Evolutionary conservation across 1,140 invertebrate species (phyloP).

Genomic region (Dendrolimus kikuchii): DNA sequence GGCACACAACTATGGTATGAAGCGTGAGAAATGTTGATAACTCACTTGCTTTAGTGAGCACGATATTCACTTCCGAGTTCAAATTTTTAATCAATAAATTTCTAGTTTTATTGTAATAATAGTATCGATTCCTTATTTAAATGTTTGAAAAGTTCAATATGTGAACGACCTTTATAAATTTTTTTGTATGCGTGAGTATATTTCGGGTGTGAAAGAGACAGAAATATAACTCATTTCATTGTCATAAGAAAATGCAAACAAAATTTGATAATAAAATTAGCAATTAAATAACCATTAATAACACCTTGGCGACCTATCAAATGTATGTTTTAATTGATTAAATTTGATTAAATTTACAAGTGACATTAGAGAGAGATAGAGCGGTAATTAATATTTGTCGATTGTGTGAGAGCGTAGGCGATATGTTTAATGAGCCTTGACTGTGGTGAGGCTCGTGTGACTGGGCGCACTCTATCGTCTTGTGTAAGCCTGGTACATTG

Average conservation of each 20-base stretch:
- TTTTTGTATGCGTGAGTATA: constrained; percentile 11
- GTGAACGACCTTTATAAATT: constrained; percentile 18
- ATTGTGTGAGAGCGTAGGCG: constrained; percentile 47
- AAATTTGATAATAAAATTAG: constrained; percentile 24
- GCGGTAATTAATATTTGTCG: constrained; percentile 38
- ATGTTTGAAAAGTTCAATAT: constrained; percentile 7
- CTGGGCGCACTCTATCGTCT: constrained; percentile 37
- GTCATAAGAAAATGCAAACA: constrained; percentile 6
- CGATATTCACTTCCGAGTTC: constrained; percentile 63
- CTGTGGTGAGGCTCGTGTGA: constrained; percentile 40
- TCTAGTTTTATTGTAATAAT: too few species aligned
- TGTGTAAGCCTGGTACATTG: constrained; percentile 60
- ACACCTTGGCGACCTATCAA: constrained; percentile 11
- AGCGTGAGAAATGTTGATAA: constrained; percentile 70
- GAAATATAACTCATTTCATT: constrained; percentile 6
- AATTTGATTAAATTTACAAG: constrained; percentile 19
- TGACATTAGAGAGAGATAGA: constrained; percentile 45
- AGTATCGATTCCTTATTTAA: constrained; percentile 15
- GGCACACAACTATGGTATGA: constrained; percentile 47
- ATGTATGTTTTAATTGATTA: neutral
- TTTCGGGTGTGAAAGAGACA: constrained; percentile 17
- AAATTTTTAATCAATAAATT: constrained; percentile 28
- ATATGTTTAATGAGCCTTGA: constrained; percentile 39
- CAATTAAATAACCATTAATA: constrained; percentile 13
- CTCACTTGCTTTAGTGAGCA: constrained; percentile 62